Percentiles rank a stretch among this genome's conserved stretches.
phyloP scores from a whole-genome alignment of 1,140 invertebrate genomes.

The Aphis craccivora region DNA sequence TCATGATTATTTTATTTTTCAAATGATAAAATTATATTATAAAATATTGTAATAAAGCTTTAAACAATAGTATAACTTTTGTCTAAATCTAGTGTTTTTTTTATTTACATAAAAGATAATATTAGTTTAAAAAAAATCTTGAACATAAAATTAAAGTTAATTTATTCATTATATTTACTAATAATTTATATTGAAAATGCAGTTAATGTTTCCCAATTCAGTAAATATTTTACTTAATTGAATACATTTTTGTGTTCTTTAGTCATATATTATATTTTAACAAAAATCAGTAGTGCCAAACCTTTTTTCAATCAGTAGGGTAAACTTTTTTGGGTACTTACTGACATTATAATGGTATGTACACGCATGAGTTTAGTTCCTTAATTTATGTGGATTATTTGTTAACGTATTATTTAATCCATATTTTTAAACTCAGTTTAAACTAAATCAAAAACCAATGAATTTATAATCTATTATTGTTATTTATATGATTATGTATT shows the following conservation, averaged over 20 bases:
- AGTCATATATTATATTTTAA: neutral
- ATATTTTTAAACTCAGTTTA: too few species aligned
- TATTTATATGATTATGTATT: too few species aligned
- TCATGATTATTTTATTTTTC: constrained; percentile 57
- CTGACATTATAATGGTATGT: neutral
- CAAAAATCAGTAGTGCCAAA: neutral
- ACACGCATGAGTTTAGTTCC: neutral
- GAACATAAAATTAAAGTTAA: neutral
- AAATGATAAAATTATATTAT: constrained; percentile 49
- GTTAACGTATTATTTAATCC: too few species aligned
- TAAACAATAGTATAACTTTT: constrained; percentile 31
- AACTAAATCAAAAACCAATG: too few species aligned
- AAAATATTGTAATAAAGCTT: constrained; percentile 41
- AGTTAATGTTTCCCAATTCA: neutral
- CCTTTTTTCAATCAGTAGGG: too few species aligned
- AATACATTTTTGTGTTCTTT: neutral
- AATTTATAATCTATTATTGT: too few species aligned
- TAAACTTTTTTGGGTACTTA: too few species aligned
- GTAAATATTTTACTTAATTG: neutral
- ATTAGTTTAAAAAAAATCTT: neutral
- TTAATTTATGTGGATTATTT: too few species aligned
- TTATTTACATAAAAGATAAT: neutral
- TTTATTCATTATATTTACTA: neutral
- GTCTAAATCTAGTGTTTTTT: neutral
- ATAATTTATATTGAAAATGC: neutral